Evolutionary conservation across 2,797 vertebrate species (phyloP), one percentile per base, ranked within the genome.

Genomic region (Hydrolagus colliei): DNA sequence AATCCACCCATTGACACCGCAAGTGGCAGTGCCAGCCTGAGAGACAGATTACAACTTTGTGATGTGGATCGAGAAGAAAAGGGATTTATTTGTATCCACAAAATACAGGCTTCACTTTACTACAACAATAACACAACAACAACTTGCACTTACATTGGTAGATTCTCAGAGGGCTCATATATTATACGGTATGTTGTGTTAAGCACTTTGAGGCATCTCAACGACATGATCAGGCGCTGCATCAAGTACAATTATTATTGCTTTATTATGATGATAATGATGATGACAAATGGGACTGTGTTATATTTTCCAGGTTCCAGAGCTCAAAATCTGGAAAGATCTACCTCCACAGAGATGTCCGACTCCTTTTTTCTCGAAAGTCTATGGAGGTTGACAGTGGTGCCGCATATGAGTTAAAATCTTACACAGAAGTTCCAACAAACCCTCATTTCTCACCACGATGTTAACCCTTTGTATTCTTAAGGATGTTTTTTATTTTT

Each of bases 271-370:
- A 72, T 13, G 71, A 1, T 14, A 14, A 52, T 52, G 2, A 52
- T 52, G 2, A 62, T 62, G 16, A 73, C 14, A 62, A 86, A 86
- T 86, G 12, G 4, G 16, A 62, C 22, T 74, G 18, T 73, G 72
- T 72, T 86, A 14, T 52, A 16, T 86, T n/a, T 85, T 87, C 86
- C 90, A 99, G 98, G 98, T 99, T 99, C 95, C 98, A 99, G 95
- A 99, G 98, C 94, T 98, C 98, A 65, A 99, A 98, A 94, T 99
- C 98, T 96, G 97, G 98, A 92, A 99, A 99, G 97, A 97, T 99
- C 96, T 99, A 99, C 98, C 98, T 99, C 96, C 97, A 99, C 89
- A 95, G 96, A 94, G 98, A 99, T 92, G 96, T 99, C 89, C 95
- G 97, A 88, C 95, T 99, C 92, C 95, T 99, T 82, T 99, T 99